Base-by-base conservation (phyloP, 37 sponge, comb jelly and placozoan genomes). In the Ephydatia muelleri region DNA sequence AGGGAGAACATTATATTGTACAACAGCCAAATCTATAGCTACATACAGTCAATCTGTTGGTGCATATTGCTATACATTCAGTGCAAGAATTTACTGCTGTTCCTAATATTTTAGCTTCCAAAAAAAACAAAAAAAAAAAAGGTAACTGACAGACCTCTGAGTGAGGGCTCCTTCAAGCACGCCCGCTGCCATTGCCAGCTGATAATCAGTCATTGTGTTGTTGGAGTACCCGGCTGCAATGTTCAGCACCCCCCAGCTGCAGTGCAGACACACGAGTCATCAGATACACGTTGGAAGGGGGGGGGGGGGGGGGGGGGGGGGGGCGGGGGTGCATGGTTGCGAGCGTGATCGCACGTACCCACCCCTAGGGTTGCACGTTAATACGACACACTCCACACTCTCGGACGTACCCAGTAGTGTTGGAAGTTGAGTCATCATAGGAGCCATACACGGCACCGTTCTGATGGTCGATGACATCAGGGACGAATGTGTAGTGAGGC, bases 161-260 rank as follows among this genome's bases (percentile, higher is more conserved):
- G 90, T 84, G 22, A 89, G 75, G 23, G 35, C 77, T 40, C 90
- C 90, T 30, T 89, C 90, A 5, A 84, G 69, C 29, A 71, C 75
- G 2, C 90, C 90, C 0, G 90, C 90, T 65, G 85, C 90, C 25
- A 13, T 31, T 81, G 84, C 80, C 25, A 89, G 27, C 27, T 38
- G 40, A 25, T 75, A 26, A 38, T 89, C 85, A 28, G 21, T 34
- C 28, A 35, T 19, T 0, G 37, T 29, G 21, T 71, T n/a, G 30
- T 32, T 73, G 74, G 57, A 48, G 67, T 76, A 84, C 2, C 86
- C 86, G 26, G 80, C 76, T 6, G 76, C 85, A 21, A 89, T 29
- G 28, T 81, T 43, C 64, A 89, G 81, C 25, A 76, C 68, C 9
- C 39, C 77, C 90, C 90, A 89, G 28, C 90, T 89, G 37, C 28